Evolutionary conservation across 2,888 invertebrate genomes (phyloP), one percentile per base, ranked within the genome.

Genomic region (Apotomis turbidana): DNA sequence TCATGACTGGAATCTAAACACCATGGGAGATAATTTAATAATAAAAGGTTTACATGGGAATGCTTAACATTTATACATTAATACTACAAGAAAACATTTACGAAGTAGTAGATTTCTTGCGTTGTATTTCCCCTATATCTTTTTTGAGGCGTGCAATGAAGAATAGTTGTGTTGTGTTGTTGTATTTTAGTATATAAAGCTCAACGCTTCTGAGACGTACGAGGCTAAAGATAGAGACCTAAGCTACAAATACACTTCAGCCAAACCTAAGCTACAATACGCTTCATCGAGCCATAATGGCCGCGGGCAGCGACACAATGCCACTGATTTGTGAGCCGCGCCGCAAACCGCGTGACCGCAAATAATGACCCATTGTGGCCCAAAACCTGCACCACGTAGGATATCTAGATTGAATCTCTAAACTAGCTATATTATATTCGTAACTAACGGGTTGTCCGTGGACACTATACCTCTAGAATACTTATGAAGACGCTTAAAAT

Each of bases 331-430:
- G 74, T 72, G 63, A 62, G 71, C 69, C 58, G 15, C 63, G 57
- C 71, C 71, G 15, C 74, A 71, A 68, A 60, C 74, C 74, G 55
- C 58, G 63, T 60, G 54, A 62, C 74, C 73, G 70, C 74, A 74
- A 73, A 74, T 74, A 74, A 73, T 60, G 73, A 54, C 52, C 57
- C 41, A 70, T 74, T 74, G 73, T 70, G 68, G 73, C 57, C 49
- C 67, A 62, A 62, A 68, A 68, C 66, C 66, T 49, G n/a, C 60
- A 71, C 60, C 57, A 70, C 66, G 66, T 71, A n/a, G 63, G 54
- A 13, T 70, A 74, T 74, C 74, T 74, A 68, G 70, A 74, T 73
- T 68, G 70, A 60, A 73, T 73, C 68, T 70, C 41, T 61, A 58
- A 68, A 60, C 70, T 27, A 27, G 27, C 27, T 52, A 54, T 63